A percentile compares a stretch with the other conserved stretches of the same genome.
phyloP scores from a whole-genome alignment of 2,888 invertebrate genomes.

The Epiblema foenella region DNA sequence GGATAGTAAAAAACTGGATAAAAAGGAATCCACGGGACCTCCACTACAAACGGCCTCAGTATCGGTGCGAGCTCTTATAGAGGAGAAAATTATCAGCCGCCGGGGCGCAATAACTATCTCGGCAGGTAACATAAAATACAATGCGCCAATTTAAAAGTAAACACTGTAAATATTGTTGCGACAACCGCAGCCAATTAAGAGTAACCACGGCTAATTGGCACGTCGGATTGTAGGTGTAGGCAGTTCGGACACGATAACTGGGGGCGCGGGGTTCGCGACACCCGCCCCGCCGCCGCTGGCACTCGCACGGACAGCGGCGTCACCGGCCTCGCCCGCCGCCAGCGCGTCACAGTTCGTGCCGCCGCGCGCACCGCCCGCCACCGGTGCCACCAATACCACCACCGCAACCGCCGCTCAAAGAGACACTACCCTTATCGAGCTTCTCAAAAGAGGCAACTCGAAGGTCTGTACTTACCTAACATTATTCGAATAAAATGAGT shows the following conservation, averaged over 20 bases:
- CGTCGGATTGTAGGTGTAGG: slow-evolving; percentile 56
- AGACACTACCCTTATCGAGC: slow-evolving; percentile 91
- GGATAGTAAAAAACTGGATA: slow-evolving; percentile 93
- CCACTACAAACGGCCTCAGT: slow-evolving; percentile 96
- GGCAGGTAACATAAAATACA: slow-evolving; percentile 55
- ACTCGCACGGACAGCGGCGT: slow-evolving; percentile 67
- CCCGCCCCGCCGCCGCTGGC: slow-evolving; percentile 79
- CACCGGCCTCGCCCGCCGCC: slow-evolving; percentile 76
- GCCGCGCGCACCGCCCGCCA: slow-evolving; percentile 74
- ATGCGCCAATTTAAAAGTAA: slow-evolving; percentile 21
- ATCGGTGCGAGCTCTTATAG: slow-evolving; percentile 94
- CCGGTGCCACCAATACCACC: slow-evolving; percentile 63
- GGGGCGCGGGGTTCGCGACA: slow-evolving; percentile 74
- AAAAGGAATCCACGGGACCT: slow-evolving; percentile 92
- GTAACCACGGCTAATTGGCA: slow-evolving; percentile 34
- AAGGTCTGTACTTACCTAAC: slow-evolving; percentile 70
- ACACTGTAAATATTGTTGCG: slow-evolving; percentile 10
- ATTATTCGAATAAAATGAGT: slow-evolving; percentile 22
- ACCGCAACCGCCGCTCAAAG: slow-evolving; percentile 78
- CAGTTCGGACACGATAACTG: slow-evolving; percentile 58
- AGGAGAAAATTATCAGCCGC: slow-evolving; percentile 96
- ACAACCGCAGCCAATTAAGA: slow-evolving; percentile 38
- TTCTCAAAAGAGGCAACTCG: slow-evolving; percentile 88
- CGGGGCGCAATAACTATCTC: slow-evolving; percentile 83
- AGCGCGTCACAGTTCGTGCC: slow-evolving; percentile 79